Base-by-base conservation (phyloP, 92 coral and sea anemone species). In the Phenganax subtilis region DNA sequence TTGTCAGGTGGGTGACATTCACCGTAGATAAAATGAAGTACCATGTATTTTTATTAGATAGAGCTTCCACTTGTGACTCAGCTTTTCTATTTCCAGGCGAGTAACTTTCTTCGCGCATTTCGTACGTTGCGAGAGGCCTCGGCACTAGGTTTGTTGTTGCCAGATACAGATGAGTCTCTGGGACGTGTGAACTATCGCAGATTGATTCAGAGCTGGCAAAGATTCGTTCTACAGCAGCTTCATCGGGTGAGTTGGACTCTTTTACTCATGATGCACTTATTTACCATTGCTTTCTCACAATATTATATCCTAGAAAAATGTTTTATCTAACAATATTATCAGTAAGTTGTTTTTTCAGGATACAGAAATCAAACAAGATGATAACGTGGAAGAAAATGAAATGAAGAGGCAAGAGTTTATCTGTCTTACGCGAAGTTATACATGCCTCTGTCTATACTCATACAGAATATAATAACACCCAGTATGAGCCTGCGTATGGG, bases 91-190 rank as follows among this genome's bases (percentile, higher is more conserved):
- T 71, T 29, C 8, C 84, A 94, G 98, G 98, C 98, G 31, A 92
- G 93, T 73, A 94, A 94, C 84, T 94, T 94, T 80, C 89, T 94
- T 55, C 92, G 98, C 10, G 97, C 98, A 15, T 94, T 94, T 60
- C 97, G 98, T 55, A 94, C 98, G 65, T 85, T 94, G 12, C 98
- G 97, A 17, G 97, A 94, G 86, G 98, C 98, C 51, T 92, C 98
- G 59, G 98, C 93, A 17, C 92, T 94, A 12, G 98, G 93, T 29
- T 85, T 94, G 20, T 92, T 94, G 69, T 31, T 94, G 64, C 92
- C 91, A 10, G 98, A 94, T 68, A 88, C 91, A 0, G 97, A 92
- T 14, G 98, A 94, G 77, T 92, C 97, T 0, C 88, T 91, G 57
- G 98, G 97, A 15, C 91, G 91, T 71, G 97, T 91, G 0, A 94